Evolutionary conservation across 2,888 invertebrate genomes (phyloP).

Genomic region (Eupithecia exiguata): DNA sequence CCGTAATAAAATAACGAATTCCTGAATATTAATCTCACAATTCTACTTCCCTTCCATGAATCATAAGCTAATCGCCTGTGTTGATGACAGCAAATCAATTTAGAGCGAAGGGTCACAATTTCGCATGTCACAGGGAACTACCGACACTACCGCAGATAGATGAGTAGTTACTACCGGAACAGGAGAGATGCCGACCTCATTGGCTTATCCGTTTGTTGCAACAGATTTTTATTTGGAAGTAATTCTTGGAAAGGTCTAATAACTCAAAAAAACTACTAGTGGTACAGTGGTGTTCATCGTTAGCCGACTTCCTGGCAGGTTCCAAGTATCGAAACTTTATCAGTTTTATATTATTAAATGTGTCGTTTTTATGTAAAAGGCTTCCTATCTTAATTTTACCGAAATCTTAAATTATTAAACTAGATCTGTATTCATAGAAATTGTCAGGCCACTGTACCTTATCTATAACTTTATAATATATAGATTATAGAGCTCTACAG

Average conservation of each 20-base stretch:
- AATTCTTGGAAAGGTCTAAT: neutral
- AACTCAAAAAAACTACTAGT: no score
- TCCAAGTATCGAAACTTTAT: no score
- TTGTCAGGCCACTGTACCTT: neutral
- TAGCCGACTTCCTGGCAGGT: no score
- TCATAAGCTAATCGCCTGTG: slow-evolving; percentile 9
- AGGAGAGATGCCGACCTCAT: slow-evolving; percentile 40
- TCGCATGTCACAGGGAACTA: slow-evolving; percentile 28
- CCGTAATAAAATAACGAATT: neutral
- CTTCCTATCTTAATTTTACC: neutral
- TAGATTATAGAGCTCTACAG: neutral
- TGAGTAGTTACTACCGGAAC: slow-evolving; percentile 15
- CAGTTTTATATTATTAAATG: no score
- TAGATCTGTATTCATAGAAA: neutral
- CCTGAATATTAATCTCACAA: neutral
- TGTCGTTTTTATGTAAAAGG: no score
- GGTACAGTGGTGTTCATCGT: no score
- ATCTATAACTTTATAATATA: no score
- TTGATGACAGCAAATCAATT: slow-evolving; percentile 32
- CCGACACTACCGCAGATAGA: slow-evolving; percentile 12
- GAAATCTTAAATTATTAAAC: neutral
- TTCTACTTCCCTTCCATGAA: slow-evolving; percentile 7
- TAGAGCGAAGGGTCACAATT: slow-evolving; percentile 32
- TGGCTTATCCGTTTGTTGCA: slow-evolving; percentile 53
- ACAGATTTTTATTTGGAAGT: slow-evolving; percentile 22